Conservation (phyloP, 2,888 invertebrate genomes). For the Drosophila aldrichi region DNA sequence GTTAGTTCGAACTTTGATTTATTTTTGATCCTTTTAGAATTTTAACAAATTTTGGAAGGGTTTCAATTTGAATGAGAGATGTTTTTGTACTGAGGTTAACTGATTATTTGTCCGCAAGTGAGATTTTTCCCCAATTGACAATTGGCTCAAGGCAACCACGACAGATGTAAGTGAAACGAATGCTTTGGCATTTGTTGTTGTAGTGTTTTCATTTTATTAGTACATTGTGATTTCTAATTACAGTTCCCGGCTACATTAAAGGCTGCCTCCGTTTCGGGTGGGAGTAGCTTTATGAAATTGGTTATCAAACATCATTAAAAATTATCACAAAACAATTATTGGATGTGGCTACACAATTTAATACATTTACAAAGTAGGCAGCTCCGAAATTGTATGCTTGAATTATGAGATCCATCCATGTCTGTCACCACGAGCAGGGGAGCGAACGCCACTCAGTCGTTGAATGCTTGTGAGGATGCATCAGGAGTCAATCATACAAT, state of each 20-base stretch:
- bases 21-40: slow-evolving; percentile 79
- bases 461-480: slow-evolving; percentile 17
- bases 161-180: neutral
- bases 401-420: slow-evolving; percentile 14
- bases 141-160: slow-evolving; percentile 12
- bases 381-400: slow-evolving; percentile 28
- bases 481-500: slow-evolving; percentile 22
- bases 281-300: slow-evolving; percentile 45
- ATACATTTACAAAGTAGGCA: slow-evolving; percentile 45
- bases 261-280: slow-evolving; percentile 26
- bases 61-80: slow-evolving; percentile 72
- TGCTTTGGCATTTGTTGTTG: neutral
- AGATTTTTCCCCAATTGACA: slow-evolving; percentile 22
- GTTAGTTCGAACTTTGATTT: slow-evolving; percentile 72
- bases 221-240: slow-evolving; percentile 60
- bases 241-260: slow-evolving; percentile 45
- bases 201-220: slow-evolving; percentile 23
- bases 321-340: slow-evolving; percentile 81
- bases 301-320: slow-evolving; percentile 66
- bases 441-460: slow-evolving; percentile 23
- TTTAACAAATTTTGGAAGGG: slow-evolving; percentile 73
- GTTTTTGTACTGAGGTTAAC: slow-evolving; percentile 65
- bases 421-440: neutral
- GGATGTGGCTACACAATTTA: slow-evolving; percentile 73
- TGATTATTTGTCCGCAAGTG: slow-evolving; percentile 3